Evolutionary conservation across 2,888 invertebrate genomes (phyloP), one percentile per base, ranked within the genome.

Genomic region (Lagria hirta): DNA sequence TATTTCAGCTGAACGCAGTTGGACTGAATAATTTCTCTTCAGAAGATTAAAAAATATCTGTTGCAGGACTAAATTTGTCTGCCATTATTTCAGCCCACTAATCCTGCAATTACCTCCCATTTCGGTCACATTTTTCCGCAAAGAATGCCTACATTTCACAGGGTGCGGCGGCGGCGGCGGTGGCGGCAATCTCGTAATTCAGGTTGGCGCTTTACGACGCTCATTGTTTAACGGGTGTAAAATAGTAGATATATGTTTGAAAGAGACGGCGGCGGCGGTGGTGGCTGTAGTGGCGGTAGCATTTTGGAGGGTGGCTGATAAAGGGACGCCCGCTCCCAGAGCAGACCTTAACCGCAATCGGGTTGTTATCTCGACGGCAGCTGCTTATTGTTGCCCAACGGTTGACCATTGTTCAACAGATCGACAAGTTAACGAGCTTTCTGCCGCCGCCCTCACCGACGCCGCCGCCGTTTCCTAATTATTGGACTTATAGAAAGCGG

Each of bases 341-440:
- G 57, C 58, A 54, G 58, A 60, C 60, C 60, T 52, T 43, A 49
- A 46, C 54, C 52, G 60, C 61, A 64, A 66, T 66, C 65, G 57
- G 56, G 59, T 52, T 59, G 64, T 66, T 69, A 69, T 69, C 68
- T 66, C 61, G 50, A 60, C 55, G 48, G 47, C 51, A 52, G 49
- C 55, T 55, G 60, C 54, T 58, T 53, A 55, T 55, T 55, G 54
- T 55, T 50, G 51, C 57, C 16, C 55, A 56, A 56, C 55, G 58
- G 60, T 57, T 62, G 63, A 63, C 66, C 65, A 65, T 67, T 67
- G 67, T 67, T 65, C 57, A 60, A 54, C 62, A 58, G 60, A 65
- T 65, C 64, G 66, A 65, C 65, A 64, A 65, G 59, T 64, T 66
- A 67, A 67, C 65, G 65, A 66, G 65, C 52, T 56, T 48, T 47